Conservation (phyloP, 2,888 invertebrate species). For the Tenodera sinensis region DNA sequence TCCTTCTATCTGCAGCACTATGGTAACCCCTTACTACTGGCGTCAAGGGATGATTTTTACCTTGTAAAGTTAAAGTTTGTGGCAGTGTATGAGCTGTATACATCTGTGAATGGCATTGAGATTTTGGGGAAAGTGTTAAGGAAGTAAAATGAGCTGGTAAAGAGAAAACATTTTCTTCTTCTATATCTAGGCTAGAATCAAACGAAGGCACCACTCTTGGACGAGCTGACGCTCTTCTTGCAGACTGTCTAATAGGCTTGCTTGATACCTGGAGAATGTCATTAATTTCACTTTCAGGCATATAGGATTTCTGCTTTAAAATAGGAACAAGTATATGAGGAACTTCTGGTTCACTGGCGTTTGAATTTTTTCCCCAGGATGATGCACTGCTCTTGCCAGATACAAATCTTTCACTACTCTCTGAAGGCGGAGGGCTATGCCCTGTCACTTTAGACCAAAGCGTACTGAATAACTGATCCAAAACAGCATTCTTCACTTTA, state of each 20-base stretch:
- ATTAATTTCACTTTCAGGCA: neutral
- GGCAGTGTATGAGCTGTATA: neutral
- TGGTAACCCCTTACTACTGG: conserved; percentile 1
- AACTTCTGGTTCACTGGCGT: neutral
- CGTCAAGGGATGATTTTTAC: neutral
- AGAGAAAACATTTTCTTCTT: neutral
- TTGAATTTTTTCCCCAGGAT: neutral
- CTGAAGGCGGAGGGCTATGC: neutral
- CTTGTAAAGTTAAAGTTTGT: neutral
- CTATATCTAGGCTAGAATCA: neutral
- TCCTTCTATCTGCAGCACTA: conserved; percentile 13
- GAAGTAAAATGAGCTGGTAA: neutral
- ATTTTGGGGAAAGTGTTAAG: neutral
- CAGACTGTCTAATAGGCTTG: neutral
- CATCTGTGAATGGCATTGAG: neutral
- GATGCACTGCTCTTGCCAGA: neutral
- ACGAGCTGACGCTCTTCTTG: neutral
- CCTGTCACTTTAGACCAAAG: conserved; percentile 14
- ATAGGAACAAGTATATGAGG: neutral
- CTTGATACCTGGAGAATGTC: neutral
- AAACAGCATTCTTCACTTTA: conserved; percentile 11
- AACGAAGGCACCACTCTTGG: neutral
- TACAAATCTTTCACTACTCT: neutral
- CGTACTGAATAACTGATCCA: conserved; percentile 8
- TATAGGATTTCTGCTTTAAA: neutral